Evolutionary conservation across 37 sponge, comb jelly and placozoan species (phyloP), one percentile per base, ranked within the genome.

Genomic region (Chondrosia reniformis): DNA sequence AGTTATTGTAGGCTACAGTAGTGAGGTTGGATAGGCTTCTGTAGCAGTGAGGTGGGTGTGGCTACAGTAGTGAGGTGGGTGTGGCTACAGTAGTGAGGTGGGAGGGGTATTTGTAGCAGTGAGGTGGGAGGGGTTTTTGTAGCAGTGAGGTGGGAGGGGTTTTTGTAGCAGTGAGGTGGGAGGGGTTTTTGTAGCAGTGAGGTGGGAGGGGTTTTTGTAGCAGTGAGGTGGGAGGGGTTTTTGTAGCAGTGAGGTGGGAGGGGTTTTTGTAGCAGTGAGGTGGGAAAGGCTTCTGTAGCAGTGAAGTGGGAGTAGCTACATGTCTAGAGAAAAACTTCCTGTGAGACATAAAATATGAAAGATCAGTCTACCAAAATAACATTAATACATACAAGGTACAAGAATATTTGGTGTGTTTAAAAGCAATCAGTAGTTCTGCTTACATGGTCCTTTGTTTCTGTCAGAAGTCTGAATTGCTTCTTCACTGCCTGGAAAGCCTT

Each of bases 401-500:
- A n/a, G n/a, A n/a, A n/a, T n/a, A n/a, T n/a, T n/a, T n/a, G n/a
- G n/a, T n/a, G n/a, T n/a, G n/a, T n/a, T n/a, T n/a, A n/a, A n/a
- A n/a, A n/a, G n/a, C n/a, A n/a, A 49, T 15, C 15, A 49, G 52
- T 19, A 15, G 10, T 19, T 15, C 15, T 49, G 15, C 15, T 49
- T 7, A 69, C 72, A 41, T 8, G 43, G 81, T 93, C 90, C 3
- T 87, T 67, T 6, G 67, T 55, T 5, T 86, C 84, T 2, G 74
- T 46, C 8, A 75, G 46, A 13, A 97, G 84, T 38, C 81, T 81
- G 43, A 97, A 75, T 24, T 46, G 34, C 65, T 78, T 88, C 76
- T 86, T 82, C 31, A 97, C 58, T 0, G 43, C 39, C 3, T 86
- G 55, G 76, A 85, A 93, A 3, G 72, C 45, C 65, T 78, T 93